Base-by-base conservation (phyloP, 2,797 vertebrate genomes). In the Loris lydekkerianus region DNA sequence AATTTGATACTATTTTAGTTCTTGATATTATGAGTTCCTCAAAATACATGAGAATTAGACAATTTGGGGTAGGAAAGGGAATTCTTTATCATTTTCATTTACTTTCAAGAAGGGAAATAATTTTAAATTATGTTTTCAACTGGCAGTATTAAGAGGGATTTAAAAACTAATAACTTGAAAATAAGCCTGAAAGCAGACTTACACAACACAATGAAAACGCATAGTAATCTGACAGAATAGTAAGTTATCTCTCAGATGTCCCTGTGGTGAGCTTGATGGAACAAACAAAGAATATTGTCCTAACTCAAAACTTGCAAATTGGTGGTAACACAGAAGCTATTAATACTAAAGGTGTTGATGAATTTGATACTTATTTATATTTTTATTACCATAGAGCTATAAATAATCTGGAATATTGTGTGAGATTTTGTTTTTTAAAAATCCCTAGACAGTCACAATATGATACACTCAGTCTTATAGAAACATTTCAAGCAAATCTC, bases 91-190 rank as follows among this genome's bases (percentile, higher is more conserved):
- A 20, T 72, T 96, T 81, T 25, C 4, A 61, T 61, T 86, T 96
- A 56, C 10, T 84, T 73, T 60, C 85, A 65, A 34, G 14, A 76
- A 86, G 29, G 5, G 2, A 86, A 73, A 75, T 83, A 13, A 88
- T 34, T 82, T 70, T 69, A 75, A 72, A 56, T 82, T 75, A 31
- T 60, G n/a, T 81, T 58, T 94, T 93, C 6, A 85, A 63, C 5
- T 69, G 21, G 13, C 4, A 76, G 58, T 88, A 67, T 25, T 61
- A 18, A 84, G 15, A 86, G 27, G 3, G 37, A 56, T 95, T 85
- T 92, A 80, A 92, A 87, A 73, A 9, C 17, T 46, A 85, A 10
- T 46, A 10, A 77, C 81, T 69, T 93, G 17, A 93, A 77, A 85
- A 60, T n/a, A 75, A 70, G 1, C 27, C 20, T 88, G 61, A 90